phyloP scores from a whole-genome alignment of 2,113 vertebrate species.

The Semnornis frantzii region DNA sequence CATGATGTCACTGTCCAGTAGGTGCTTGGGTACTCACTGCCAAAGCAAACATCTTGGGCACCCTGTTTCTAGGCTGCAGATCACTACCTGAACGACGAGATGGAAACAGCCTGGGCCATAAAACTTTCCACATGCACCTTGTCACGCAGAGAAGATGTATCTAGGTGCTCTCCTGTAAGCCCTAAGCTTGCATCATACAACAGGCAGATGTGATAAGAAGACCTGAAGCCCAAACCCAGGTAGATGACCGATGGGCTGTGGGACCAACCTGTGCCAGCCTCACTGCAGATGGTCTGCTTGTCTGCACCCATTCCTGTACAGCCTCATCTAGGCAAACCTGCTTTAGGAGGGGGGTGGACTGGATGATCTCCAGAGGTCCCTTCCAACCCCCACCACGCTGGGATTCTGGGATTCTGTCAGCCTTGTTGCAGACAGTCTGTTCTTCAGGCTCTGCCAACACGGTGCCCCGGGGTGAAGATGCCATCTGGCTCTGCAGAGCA shows the following conservation, averaged over 20 bases:
- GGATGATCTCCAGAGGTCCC: too few species aligned
- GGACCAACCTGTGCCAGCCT: neutral
- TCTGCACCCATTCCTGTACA: too few species aligned
- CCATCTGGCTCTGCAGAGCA: neutral
- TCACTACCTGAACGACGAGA: neutral
- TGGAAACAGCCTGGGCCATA: neutral
- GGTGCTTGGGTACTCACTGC: neutral
- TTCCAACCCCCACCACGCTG: too few species aligned
- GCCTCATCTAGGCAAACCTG: too few species aligned
- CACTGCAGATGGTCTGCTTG: too few species aligned
- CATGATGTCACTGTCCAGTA: rapidly evolving
- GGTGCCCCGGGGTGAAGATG: neutral
- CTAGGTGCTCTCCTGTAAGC: neutral
- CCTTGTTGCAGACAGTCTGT: neutral
- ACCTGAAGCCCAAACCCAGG: neutral
- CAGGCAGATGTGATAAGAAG: neutral
- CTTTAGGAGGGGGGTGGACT: too few species aligned
- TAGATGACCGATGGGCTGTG: neutral
- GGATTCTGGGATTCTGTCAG: neutral
- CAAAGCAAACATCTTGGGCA: neutral
- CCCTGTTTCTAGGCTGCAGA: neutral
- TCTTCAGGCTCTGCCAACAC: neutral
- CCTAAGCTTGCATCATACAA: neutral
- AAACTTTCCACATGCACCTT: neutral
- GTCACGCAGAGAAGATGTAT: neutral